Evolutionary conservation across 2,888 invertebrate species (phyloP).

Genomic region (Mythimna albipuncta): DNA sequence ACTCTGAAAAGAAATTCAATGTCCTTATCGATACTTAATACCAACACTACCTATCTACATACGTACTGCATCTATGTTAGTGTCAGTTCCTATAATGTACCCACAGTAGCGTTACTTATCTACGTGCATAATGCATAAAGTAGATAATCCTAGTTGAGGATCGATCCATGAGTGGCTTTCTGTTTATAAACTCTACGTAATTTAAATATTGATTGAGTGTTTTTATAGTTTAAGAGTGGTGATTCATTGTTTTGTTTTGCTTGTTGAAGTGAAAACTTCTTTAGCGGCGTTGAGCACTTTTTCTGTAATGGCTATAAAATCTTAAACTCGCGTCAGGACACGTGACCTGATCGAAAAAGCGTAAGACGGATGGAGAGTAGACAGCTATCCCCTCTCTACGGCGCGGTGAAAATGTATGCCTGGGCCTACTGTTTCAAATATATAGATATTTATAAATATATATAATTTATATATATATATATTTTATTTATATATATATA

Average conservation of each 20-base stretch:
- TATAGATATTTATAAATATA: too few species aligned
- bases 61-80: constrained; percentile 23
- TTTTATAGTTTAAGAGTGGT: constrained; percentile 12
- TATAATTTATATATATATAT: too few species aligned
- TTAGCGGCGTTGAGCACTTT: too few species aligned
- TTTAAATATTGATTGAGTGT: constrained; percentile 28
- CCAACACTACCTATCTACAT: constrained; percentile 1
- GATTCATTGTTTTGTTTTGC: constrained; percentile 29
- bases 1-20: constrained; percentile 1
- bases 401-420: too few species aligned
- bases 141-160: constrained; percentile 42
- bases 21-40: constrained; percentile 48
- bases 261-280: too few species aligned
- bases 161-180: constrained; percentile 32
- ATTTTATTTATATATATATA: too few species aligned
- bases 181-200: constrained; percentile 31
- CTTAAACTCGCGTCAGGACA: too few species aligned
- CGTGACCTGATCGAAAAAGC: too few species aligned
- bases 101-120: constrained; percentile 28
- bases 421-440: too few species aligned
- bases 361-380: too few species aligned
- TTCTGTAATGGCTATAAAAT: too few species aligned
- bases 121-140: constrained; percentile 50
- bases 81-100: constrained; percentile 44
- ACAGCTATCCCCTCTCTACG: too few species aligned